Percentiles rank a stretch among this genome's conserved stretches.
Evolutionary conservation across 2,113 vertebrate species (phyloP).

Genomic region (Azemiops feae): DNA sequence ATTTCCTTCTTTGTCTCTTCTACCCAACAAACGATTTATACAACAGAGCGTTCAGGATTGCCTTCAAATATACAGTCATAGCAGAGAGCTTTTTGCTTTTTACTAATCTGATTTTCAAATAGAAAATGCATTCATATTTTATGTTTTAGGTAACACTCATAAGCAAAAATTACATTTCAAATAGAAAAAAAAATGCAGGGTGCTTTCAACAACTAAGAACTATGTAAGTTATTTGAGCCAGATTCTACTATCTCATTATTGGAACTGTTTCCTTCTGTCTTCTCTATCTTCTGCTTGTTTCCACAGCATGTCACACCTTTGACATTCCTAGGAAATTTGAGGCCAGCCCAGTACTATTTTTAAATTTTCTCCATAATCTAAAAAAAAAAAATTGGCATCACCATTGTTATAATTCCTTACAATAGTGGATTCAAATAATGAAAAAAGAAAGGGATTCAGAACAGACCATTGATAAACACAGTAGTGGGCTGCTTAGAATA

Average conservation of each 20-base stretch:
- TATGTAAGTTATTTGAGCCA: not conserved
- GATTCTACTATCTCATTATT: not conserved
- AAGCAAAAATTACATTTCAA: not conserved
- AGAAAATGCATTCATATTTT: not conserved
- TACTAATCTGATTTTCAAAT: not conserved
- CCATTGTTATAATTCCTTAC: not conserved
- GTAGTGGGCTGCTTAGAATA: not conserved
- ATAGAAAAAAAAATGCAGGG: not conserved
- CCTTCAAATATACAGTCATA: not conserved
- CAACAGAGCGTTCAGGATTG: not conserved
- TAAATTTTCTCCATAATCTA: not conserved
- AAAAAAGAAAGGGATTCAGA: not conserved
- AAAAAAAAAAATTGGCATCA: not conserved
- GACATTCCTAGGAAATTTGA: not conserved
- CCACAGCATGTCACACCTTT: not conserved
- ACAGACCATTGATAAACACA: not conserved
- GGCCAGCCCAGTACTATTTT: not conserved
- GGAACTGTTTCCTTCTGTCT: not conserved
- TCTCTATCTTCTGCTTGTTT: not conserved
- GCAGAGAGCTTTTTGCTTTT: not conserved
- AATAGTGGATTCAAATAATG: not conserved
- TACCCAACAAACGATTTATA: not conserved
- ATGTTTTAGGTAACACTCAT: not conserved
- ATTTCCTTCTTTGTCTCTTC: not conserved
- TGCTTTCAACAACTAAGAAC: not conserved